Conservation (phyloP, 2,113 vertebrate genomes). For the Eonycteris spelaea region DNA sequence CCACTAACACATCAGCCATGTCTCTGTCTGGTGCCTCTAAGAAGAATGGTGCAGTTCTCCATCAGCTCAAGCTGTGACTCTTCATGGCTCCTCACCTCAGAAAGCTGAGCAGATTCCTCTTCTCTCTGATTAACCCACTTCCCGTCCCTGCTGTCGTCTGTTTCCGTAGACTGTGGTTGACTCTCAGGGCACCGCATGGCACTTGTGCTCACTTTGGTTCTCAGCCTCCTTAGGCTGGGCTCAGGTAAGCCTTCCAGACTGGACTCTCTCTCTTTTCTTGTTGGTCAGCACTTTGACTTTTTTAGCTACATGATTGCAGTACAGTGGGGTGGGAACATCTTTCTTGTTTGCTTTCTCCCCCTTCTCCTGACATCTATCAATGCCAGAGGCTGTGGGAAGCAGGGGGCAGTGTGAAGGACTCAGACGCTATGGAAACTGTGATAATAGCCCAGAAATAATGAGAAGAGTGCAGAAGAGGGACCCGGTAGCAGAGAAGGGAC, state of each 20-base stretch:
- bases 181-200: not conserved
- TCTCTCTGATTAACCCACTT: not conserved
- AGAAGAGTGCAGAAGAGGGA: not conserved
- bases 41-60: not conserved
- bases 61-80: not conserved
- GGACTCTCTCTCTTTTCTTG: not conserved
- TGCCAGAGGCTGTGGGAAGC: not conserved
- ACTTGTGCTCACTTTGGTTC: not conserved
- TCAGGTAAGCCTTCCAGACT: not conserved
- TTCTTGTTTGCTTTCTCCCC: not conserved
- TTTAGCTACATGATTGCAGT: not conserved
- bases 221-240: not conserved
- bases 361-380: not conserved
- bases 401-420: not conserved
- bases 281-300: not conserved
- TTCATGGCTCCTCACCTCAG: not conserved
- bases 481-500: accelerated
- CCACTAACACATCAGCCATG: not conserved
- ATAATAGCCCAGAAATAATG: not conserved
- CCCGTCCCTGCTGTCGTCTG: not conserved
- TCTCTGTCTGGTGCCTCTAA: not conserved
- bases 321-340: too few relatives aligned
- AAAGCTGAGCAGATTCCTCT: not conserved
- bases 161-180: not conserved
- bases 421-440: too few relatives aligned